Evolutionary conservation across 2,797 vertebrate species (phyloP).

Genomic region (Manis crassicaudata): DNA sequence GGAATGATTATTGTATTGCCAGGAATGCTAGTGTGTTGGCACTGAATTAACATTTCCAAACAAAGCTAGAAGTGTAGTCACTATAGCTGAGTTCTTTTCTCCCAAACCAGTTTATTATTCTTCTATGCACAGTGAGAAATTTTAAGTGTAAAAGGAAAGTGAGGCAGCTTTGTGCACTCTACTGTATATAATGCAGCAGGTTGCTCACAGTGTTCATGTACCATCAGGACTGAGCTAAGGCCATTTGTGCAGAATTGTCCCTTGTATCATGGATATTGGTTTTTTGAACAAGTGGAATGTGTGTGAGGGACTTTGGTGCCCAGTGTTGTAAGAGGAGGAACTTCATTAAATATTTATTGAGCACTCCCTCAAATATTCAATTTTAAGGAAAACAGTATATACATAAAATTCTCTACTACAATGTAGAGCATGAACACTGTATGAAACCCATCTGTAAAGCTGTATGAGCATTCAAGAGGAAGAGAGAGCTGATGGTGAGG

Average conservation of each 20-base stretch:
- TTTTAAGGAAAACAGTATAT: background rate
- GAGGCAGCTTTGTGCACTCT: background rate
- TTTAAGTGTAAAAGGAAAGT: background rate
- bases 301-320: background rate
- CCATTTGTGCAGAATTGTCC: background rate
- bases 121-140: background rate
- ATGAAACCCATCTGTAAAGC: background rate
- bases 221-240: background rate
- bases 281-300: background rate
- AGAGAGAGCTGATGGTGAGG: background rate
- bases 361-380: background rate
- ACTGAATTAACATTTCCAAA: constrained; percentile 56
- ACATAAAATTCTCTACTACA: background rate
- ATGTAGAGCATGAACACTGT: accelerated
- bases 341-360: constrained; percentile 24
- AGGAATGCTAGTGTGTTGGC: constrained; percentile 62
- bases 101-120: background rate
- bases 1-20: constrained; percentile 66
- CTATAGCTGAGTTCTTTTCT: constrained; percentile 43
- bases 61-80: constrained; percentile 42
- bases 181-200: background rate
- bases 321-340: background rate
- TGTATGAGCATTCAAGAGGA: background rate
- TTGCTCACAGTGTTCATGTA: background rate
- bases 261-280: background rate